phyloP scores from a whole-genome alignment of 2,113 vertebrate species.

The Megaceryle maxima region DNA sequence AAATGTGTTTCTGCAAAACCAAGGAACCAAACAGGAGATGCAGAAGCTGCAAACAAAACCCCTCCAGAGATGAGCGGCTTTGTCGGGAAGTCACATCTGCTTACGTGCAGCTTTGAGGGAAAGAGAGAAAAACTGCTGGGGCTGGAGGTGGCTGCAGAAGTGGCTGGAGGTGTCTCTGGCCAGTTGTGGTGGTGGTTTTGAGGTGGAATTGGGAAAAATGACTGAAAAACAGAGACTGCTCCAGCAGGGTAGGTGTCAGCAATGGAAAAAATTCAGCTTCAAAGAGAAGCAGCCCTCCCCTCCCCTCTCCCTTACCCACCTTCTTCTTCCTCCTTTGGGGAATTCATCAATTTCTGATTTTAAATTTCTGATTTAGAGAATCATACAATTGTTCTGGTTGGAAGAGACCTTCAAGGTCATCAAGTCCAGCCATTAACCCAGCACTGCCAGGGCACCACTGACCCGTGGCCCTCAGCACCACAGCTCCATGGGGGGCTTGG shows the following conservation, averaged over 20 bases:
- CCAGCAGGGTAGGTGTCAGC: rapidly evolving
- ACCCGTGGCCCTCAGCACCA: neutral
- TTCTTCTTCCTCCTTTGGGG: neutral
- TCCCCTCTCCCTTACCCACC: too few species aligned
- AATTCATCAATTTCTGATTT: neutral
- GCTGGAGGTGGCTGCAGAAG: neutral
- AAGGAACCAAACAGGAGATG: neutral
- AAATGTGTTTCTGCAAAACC: neutral
- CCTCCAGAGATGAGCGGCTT: neutral
- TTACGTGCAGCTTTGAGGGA: rapidly evolving
- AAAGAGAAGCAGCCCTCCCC: neutral
- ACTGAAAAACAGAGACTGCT: rapidly evolving
- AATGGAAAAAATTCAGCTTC: neutral
- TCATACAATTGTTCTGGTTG: neutral
- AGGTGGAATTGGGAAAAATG: neutral
- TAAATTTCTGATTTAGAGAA: neutral
- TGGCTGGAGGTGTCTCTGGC: neutral
- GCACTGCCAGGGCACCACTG: neutral
- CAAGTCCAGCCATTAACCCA: neutral
- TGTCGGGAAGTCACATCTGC: rapidly evolving
- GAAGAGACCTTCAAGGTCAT: neutral
- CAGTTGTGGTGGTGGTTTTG: rapidly evolving
- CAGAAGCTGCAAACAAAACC: neutral
- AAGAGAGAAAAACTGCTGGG: rapidly evolving
- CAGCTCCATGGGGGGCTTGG: too few species aligned